Percentiles rank a stretch among this genome's conserved stretches.
Evolutionary conservation across 2,113 vertebrate genomes (phyloP).

Genomic region (Kryptolebias marmoratus): DNA sequence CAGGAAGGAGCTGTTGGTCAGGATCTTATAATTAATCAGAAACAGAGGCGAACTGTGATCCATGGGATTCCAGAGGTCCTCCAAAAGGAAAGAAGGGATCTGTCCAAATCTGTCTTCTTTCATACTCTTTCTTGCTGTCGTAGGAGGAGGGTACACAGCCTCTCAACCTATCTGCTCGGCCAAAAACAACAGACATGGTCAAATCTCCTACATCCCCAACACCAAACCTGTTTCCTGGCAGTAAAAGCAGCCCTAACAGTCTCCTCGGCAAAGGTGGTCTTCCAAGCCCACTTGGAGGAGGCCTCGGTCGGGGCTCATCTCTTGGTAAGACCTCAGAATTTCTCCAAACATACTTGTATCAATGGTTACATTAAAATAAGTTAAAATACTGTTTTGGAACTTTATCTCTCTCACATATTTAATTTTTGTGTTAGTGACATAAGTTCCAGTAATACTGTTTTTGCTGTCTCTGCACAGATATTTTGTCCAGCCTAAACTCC

Average conservation of each 20-base stretch:
- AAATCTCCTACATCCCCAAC: constrained; percentile 95
- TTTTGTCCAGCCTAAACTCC: constrained; percentile 98
- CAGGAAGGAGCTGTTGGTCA: constrained; percentile 60
- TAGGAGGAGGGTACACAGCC: constrained; percentile 98
- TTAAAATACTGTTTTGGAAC: too few species aligned
- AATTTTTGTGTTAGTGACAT: background rate
- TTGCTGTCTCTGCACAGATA: constrained; percentile 81
- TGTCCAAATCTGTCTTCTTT: constrained; percentile 83
- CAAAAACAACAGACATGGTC: constrained; percentile 92
- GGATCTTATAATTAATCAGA: constrained; percentile 66
- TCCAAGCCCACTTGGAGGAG: constrained; percentile 88
- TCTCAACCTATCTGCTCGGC: constrained; percentile 95
- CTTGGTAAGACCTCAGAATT: constrained; percentile 84
- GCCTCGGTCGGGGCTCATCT: constrained; percentile 91
- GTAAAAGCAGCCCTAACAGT: constrained; percentile 92
- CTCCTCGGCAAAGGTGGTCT: constrained; percentile 89
- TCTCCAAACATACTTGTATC: constrained; percentile 2
- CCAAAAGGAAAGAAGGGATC: constrained; percentile 58
- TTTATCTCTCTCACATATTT: background rate
- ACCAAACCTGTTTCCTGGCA: constrained; percentile 90
- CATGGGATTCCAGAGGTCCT: constrained; percentile 57
- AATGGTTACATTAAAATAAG: too few species aligned
- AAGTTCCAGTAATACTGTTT: background rate
- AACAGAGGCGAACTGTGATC: constrained; percentile 56
- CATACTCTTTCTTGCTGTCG: constrained; percentile 62